phyloP scores from a whole-genome alignment of 1,140 invertebrate genomes.

The Mercenaria mercenaria region DNA sequence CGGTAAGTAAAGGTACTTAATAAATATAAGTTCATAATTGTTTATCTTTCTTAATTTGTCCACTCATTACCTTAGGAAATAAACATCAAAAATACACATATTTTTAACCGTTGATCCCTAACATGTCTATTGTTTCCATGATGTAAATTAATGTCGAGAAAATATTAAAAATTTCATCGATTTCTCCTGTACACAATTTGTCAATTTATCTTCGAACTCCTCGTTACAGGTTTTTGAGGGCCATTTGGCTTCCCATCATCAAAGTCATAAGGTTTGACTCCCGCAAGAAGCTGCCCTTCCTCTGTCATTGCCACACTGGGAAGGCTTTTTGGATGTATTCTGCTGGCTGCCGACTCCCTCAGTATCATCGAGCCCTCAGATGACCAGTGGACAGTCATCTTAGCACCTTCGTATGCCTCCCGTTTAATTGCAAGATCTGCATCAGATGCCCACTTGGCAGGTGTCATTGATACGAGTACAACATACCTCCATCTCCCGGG shows the following conservation, averaged over 20 bases:
- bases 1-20: too few relatives aligned
- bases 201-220: too few relatives aligned
- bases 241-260: constrained; percentile 64
- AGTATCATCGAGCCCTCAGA: constrained; percentile 27
- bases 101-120: too few relatives aligned
- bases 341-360: constrained; percentile 41
- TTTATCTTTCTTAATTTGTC: too few relatives aligned
- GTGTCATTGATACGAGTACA: constrained; percentile 66
- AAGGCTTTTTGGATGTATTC: constrained; percentile 40
- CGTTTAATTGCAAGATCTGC: constrained; percentile 38
- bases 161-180: too few relatives aligned
- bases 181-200: too few relatives aligned
- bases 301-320: constrained; percentile 6
- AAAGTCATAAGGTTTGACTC: constrained; percentile 62
- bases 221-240: constrained; percentile 27
- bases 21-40: too few relatives aligned
- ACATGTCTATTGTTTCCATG: too few relatives aligned
- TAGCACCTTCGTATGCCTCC: constrained; percentile 44
- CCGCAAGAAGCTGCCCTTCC: constrained; percentile 37
- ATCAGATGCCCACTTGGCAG: constrained; percentile 65
- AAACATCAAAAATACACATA: too few relatives aligned
- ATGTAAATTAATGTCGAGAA: too few relatives aligned
- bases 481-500: constrained; percentile 65
- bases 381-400: constrained; percentile 68
- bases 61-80: too few relatives aligned